Base-by-base conservation (phyloP, 1,140 invertebrate species). In the Drosophila pallidifrons region DNA sequence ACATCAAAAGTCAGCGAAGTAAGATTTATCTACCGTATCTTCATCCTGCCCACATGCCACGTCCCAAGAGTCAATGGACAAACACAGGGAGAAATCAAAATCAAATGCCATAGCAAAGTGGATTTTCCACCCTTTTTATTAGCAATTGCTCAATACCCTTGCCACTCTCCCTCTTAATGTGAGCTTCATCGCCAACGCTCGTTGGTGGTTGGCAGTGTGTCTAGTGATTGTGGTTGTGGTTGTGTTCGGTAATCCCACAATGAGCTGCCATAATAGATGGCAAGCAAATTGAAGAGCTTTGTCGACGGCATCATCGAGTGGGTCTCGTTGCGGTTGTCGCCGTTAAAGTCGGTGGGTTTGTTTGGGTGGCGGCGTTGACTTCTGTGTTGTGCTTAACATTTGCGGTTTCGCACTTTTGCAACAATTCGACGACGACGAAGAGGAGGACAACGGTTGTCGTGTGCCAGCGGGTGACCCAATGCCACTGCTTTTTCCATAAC, bases 331-430 rank as follows among this genome's bases (percentile, higher is more conserved):
- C 66, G 79, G 79, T 79, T 79, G 76, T 72, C 61, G 73, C 79
- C 69, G 51, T 57, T 59, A 28, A 49, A 59, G 66, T 45, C 30
- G 30, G 76, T 80, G 81, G 81, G 51, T 72, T 78, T 72, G 73
- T 35, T 55, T 43, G 71, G 57, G 67, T 67, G 76, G 76, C 49
- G 61, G 63, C 79, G 75, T 88, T 88, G 83, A 89, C 83, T 88
- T 89, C 85, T 91, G 79, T 79, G 83, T 86, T 81, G 71, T 75
- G 89, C 81, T 91, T 91, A 91, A 89, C 89, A 91, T 91, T 91
- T 91, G 89, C 89, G 89, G 89, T 91, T 91, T 91, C 89, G 89
- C 89, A 91, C 89, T 91, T 91, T 91, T 82, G 85, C 89, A 91
- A 86, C 89, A 91, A 85, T 89, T 75, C 71, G 54, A 74, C 57